These are phyloP conservation scores for Caiman crocodilus DNA, from an alignment of 2,797 vertebrate genomes.

Conservation along the genomic window DNA sequence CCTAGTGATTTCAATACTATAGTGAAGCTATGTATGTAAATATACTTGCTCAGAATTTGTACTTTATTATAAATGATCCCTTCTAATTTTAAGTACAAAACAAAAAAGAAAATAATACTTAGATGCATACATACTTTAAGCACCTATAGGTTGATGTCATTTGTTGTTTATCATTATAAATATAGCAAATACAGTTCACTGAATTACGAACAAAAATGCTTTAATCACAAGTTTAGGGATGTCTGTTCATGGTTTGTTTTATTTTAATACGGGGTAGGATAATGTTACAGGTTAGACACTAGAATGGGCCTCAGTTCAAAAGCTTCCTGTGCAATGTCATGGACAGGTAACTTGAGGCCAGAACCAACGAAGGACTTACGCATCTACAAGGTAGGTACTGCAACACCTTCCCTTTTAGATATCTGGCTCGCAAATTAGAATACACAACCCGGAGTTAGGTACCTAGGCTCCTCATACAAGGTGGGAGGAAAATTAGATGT, in stretches of 20 bases:
- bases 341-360: neutral
- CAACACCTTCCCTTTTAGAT: no score
- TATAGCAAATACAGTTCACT: no score
- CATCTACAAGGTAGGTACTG: no score
- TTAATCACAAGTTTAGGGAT: neutral
- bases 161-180: no score
- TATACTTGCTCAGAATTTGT: neutral
- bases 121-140: neutral
- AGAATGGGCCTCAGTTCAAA: neutral
- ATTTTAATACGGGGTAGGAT: neutral
- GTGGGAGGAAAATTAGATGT: no score
- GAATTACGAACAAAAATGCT: neutral
- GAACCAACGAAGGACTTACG: no score
- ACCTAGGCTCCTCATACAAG: no score
- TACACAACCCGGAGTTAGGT: no score
- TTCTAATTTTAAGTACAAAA: neutral
- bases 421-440: no score
- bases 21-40: neutral
- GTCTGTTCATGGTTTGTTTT: neutral
- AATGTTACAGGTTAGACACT: neutral
- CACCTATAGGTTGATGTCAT: no score
- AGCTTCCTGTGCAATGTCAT: neutral
- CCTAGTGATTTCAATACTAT: neutral
- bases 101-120: neutral
- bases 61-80: neutral